Evolutionary conservation across 2,888 invertebrate genomes (phyloP).

Genomic region (Bursaphelenchus okinawaensis): DNA sequence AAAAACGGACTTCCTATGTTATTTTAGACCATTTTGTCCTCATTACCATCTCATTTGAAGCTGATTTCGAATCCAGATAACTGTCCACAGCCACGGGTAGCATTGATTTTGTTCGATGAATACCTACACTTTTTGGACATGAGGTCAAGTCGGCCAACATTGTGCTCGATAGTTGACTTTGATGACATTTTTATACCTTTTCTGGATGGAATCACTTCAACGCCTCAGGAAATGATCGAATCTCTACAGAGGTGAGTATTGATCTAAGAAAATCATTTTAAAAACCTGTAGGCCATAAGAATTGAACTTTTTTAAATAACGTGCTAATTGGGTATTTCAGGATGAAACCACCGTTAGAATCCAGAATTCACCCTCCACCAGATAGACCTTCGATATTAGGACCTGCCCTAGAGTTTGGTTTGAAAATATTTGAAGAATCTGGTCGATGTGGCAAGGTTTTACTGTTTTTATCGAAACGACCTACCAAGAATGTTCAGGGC

Average conservation of each 20-base stretch:
- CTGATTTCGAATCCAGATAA: neutral
- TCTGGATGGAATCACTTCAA: neutral
- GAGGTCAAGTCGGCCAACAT: neutral
- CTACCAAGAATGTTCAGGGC: neutral
- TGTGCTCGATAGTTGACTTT: neutral
- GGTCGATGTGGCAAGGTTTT: neutral
- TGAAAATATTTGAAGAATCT: neutral
- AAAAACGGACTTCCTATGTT: no score
- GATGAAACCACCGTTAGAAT: neutral
- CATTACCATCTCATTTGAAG: neutral
- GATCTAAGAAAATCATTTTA: no score
- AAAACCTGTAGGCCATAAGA: no score
- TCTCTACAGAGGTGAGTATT: neutral
- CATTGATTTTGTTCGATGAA: neutral
- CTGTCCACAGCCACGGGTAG: neutral
- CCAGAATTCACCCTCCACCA: neutral
- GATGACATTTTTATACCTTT: neutral
- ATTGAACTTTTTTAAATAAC: neutral
- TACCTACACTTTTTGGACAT: neutral
- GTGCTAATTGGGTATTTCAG: neutral
- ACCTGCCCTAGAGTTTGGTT: neutral
- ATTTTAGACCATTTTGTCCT: neutral
- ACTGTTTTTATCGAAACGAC: neutral
- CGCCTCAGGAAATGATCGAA: neutral
- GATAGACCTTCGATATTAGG: neutral